Evolutionary conservation across 1,140 invertebrate species (phyloP), one percentile per base, ranked within the genome.

Genomic region (Pseudobourletiella spinata): DNA sequence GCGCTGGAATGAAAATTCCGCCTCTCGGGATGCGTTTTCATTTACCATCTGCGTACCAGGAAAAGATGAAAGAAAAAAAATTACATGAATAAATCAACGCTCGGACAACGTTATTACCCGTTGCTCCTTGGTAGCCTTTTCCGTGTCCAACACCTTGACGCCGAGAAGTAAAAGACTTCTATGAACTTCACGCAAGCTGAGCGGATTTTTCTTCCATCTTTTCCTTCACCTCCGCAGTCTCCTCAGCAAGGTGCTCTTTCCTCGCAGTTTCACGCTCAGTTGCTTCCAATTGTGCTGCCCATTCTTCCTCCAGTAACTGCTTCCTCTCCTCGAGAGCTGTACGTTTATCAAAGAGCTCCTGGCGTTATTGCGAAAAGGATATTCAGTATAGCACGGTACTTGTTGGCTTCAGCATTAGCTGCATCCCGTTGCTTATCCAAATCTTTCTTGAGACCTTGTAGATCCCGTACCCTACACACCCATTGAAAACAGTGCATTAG

Each of bases 71-170:
- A 56, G 14, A 15, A 35, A 30, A 3, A 35, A 16, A 8, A 22
- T 15, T 3, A 4, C 11, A 15, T 51, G 6, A 4, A 30, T 56
- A 29, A 11, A 15, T 20, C n/a, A 11, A 25, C 14, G 20, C 28
- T 43, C 18, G 15, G 24, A 16, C 3, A 57, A 30, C 14, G 2
- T 39, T 4, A 39, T 8, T 30, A 58, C 56, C n/a, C 42, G 46
- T 51, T 61, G 59, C 2, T 60, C 55, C 16, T 11, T 32, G 14
- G 59, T 29, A n/a, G 24, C 48, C 22, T 22, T 44, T 24, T 66
- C 64, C 4, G 51, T 39, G 1, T 62, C 57, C 0, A 46, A 6
- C 24, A 63, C 48, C 59, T 66, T 62, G 52, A 44, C 3, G 59
- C 56, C n/a, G 25, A 30, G 11, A 11, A 22, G 28, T n/a, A n/a